A percentile compares a stretch with the other conserved stretches of the same genome.
Evolutionary conservation across 2,113 vertebrate genomes (phyloP).

Genomic region (Cryptomyrus ogoouensis): DNA sequence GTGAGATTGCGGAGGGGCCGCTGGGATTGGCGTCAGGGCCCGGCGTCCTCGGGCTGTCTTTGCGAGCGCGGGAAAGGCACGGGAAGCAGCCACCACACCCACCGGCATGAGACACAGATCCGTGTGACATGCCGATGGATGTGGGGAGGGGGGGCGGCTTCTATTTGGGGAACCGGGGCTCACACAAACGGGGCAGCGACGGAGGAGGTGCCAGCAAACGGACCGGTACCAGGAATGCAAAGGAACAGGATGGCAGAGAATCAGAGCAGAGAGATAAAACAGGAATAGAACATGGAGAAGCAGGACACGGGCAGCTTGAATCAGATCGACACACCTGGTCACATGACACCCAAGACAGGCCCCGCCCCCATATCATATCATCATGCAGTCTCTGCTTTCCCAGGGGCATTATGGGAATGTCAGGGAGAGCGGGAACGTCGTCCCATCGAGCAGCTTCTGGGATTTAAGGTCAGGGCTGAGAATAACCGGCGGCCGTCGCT

Average conservation of each 20-base stretch:
- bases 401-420: neutral
- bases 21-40: neutral
- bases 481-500: neutral
- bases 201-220: neutral
- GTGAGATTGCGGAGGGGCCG: too few species aligned
- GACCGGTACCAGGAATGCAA: neutral
- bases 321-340: neutral
- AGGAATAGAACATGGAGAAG: neutral
- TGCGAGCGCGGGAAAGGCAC: neutral
- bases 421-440: neutral
- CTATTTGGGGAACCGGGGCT: neutral
- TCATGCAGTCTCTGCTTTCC: neutral
- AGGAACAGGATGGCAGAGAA: neutral
- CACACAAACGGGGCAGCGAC: neutral
- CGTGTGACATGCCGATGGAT: neutral
- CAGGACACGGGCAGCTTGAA: neutral
- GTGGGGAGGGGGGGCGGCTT: neutral
- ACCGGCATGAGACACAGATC: neutral
- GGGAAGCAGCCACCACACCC: neutral
- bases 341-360: neutral
- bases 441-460: neutral
- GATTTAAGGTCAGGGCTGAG: conserved; percentile 11
- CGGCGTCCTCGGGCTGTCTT: neutral
- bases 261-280: neutral
- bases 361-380: neutral